These are phyloP conservation scores for Polydrusus tereticollis DNA, from an alignment of 2,888 invertebrate genomes.

Conservation along the genomic window DNA sequence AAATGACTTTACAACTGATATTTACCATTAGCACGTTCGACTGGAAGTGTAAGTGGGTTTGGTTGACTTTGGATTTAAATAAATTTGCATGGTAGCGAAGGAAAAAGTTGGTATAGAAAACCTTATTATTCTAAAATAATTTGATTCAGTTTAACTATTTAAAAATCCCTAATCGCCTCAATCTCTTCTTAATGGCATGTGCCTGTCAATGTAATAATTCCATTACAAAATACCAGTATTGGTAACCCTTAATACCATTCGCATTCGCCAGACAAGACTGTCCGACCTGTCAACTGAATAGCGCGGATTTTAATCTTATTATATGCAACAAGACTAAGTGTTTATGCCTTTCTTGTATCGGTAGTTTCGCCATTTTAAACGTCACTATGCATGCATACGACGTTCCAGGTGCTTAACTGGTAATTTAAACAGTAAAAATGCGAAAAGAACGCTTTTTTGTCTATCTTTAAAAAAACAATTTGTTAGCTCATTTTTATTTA, in stretches of 20 bases:
- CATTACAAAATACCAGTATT: constrained; percentile 36
- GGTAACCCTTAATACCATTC: constrained; percentile 32
- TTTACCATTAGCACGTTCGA: constrained; percentile 22
- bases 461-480: not conserved
- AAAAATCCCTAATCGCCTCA: not conserved
- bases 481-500: not conserved
- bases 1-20: constrained; percentile 36
- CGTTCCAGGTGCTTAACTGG: constrained; percentile 21
- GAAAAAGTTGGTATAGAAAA: not conserved
- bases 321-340: constrained; percentile 30
- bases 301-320: constrained; percentile 37
- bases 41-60: constrained; percentile 3
- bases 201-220: constrained; percentile 36
- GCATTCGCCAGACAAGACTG: constrained; percentile 26
- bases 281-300: constrained; percentile 32
- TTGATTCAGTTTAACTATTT: too few relatives aligned
- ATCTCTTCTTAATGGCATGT: not conserved
- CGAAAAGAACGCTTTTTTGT: not conserved
- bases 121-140: too few relatives aligned
- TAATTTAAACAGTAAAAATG: not conserved
- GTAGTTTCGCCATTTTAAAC: constrained; percentile 54
- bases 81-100: not conserved
- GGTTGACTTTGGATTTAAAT: not conserved
- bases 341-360: constrained; percentile 54
- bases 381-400: constrained; percentile 54